Conservation (phyloP, 2,113 vertebrate species). For the Engraulis encrasicolus region DNA sequence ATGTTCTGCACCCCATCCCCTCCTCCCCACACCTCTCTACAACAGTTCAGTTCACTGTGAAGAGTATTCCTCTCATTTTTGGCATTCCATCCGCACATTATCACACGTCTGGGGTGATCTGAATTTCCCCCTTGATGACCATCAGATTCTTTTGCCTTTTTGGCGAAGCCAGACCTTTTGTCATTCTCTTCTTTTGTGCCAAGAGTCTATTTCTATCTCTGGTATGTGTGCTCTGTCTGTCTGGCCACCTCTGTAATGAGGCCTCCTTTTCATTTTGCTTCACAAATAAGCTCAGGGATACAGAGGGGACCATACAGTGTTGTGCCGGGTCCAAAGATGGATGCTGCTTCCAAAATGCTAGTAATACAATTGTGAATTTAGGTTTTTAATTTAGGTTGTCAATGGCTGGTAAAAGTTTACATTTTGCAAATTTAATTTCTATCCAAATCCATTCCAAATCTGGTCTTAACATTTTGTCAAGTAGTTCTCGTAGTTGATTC, state of each 20-base stretch:
- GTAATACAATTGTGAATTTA: background rate
- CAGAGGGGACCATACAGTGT: background rate
- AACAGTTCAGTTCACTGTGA: constrained; percentile 24
- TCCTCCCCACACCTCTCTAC: background rate
- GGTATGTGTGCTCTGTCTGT: background rate
- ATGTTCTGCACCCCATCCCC: background rate
- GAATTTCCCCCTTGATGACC: background rate
- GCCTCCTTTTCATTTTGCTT: background rate
- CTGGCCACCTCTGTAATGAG: background rate
- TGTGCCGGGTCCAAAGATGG: background rate
- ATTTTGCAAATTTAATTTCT: no score
- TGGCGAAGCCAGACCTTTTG: background rate
- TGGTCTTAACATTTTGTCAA: no score
- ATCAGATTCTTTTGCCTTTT: background rate
- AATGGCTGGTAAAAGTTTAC: no score
- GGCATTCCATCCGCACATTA: background rate
- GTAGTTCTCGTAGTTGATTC: background rate
- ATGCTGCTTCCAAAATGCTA: no score
- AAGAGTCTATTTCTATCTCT: background rate
- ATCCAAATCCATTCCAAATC: no score
- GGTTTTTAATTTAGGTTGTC: background rate
- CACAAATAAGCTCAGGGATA: background rate
- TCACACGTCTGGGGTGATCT: background rate
- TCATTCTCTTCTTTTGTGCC: background rate
- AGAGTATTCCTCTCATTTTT: background rate